phyloP scores from a whole-genome alignment of 2,888 invertebrate genomes.

The Resseliella maxima region DNA sequence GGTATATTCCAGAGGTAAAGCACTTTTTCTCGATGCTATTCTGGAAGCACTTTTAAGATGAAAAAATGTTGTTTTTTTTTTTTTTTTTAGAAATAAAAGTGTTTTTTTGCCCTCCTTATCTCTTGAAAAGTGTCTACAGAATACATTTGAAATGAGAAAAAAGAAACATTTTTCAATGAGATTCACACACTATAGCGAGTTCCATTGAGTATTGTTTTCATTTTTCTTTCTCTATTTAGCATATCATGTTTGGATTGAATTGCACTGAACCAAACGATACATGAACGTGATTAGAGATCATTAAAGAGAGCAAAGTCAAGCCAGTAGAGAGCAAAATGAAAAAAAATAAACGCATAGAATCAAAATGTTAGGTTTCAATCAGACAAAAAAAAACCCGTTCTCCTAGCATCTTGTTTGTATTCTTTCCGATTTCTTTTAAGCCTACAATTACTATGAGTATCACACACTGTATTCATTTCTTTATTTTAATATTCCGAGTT shows the following conservation, averaged over 20 bases:
- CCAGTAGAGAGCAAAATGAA: background rate
- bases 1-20: background rate
- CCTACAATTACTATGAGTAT: background rate
- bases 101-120: too few species aligned
- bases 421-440: background rate
- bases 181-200: too few species aligned
- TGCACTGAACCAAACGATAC: background rate
- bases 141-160: too few species aligned
- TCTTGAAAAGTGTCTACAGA: too few species aligned
- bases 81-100: background rate
- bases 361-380: too few species aligned
- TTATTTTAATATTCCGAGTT: background rate
- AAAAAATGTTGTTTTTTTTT: background rate
- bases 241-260: too few species aligned
- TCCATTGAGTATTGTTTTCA: too few species aligned
- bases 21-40: background rate
- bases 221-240: too few species aligned
- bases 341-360: background rate
- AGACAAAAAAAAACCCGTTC: slow-evolving; percentile 21
- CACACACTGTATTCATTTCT: background rate
- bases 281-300: too few species aligned
- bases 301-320: background rate
- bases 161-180: too few species aligned
- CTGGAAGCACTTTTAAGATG: too few species aligned
- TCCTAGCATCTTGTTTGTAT: background rate